Evolutionary conservation across 2,797 vertebrate genomes (phyloP).

Genomic region (Smutsia gigantea): DNA sequence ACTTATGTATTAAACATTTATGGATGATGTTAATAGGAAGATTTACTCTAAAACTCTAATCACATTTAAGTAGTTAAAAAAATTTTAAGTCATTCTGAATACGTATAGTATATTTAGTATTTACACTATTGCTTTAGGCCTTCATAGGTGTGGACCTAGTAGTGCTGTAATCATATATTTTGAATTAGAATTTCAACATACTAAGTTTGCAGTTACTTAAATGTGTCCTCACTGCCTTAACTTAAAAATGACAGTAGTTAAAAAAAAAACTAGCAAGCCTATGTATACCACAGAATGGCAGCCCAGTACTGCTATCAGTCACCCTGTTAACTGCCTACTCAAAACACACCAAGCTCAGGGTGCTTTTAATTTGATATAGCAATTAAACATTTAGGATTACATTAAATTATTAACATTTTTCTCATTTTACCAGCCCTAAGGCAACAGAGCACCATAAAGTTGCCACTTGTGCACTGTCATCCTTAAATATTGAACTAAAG

Average conservation of each 20-base stretch:
- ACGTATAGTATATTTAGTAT: background rate
- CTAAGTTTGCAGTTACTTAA: constrained; percentile 53
- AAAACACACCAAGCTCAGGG: constrained; percentile 76
- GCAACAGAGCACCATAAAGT: constrained; percentile 65
- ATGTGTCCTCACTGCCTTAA: background rate
- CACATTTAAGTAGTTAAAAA: background rate
- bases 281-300: background rate
- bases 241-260: constrained; percentile 28
- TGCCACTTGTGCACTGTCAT: constrained; percentile 57
- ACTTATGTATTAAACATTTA: background rate
- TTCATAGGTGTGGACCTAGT: background rate
- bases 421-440: constrained; percentile 79
- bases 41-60: constrained; percentile 21
- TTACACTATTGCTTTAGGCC: background rate
- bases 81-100: background rate
- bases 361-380: constrained; percentile 84
- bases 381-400: constrained; percentile 85
- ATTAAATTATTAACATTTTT: constrained; percentile 85
- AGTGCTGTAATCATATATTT: background rate
- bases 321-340: constrained; percentile 55
- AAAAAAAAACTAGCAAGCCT: background rate
- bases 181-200: constrained; percentile 31
- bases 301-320: background rate
- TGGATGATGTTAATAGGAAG: background rate
- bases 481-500: constrained; percentile 52